These are phyloP conservation scores for Conops quadrifasciatus DNA, from an alignment of 2,888 invertebrate genomes.

Conservation along the genomic window DNA sequence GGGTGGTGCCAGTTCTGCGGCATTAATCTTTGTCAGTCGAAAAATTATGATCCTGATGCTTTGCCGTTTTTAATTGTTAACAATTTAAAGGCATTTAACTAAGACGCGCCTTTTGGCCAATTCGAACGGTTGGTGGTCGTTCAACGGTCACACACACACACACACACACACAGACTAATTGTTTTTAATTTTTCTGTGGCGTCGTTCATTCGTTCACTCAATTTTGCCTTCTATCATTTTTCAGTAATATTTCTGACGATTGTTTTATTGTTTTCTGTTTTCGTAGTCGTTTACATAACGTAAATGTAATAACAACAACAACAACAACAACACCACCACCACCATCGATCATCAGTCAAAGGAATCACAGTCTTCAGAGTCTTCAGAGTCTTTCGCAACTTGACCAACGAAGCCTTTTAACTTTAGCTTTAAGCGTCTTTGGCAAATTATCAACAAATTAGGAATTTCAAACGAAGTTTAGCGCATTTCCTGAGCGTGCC, in stretches of 20 bases:
- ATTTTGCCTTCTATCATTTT: constrained; percentile 43
- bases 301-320: background rate
- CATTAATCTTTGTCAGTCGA: background rate
- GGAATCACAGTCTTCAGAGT: no score
- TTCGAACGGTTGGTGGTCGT: constrained; percentile 5
- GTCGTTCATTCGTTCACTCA: constrained; percentile 34
- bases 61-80: constrained; percentile 53
- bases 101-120: constrained; percentile 58
- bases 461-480: constrained; percentile 51
- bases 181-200: constrained; percentile 61
- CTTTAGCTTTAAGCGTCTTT: constrained; percentile 35
- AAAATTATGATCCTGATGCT: background rate
- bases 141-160: background rate
- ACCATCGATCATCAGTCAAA: constrained; percentile 1
- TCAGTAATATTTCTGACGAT: background rate
- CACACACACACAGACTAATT: constrained; percentile 47
- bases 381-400: background rate
- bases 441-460: constrained; percentile 61
- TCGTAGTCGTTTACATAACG: background rate
- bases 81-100: constrained; percentile 56
- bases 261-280: background rate
- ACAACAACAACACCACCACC: background rate
- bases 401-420: background rate
- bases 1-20: background rate
- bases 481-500: constrained; percentile 53